These are phyloP conservation scores for Colostygia pectinataria DNA, from an alignment of 2,888 invertebrate species.

Conservation along the genomic window DNA sequence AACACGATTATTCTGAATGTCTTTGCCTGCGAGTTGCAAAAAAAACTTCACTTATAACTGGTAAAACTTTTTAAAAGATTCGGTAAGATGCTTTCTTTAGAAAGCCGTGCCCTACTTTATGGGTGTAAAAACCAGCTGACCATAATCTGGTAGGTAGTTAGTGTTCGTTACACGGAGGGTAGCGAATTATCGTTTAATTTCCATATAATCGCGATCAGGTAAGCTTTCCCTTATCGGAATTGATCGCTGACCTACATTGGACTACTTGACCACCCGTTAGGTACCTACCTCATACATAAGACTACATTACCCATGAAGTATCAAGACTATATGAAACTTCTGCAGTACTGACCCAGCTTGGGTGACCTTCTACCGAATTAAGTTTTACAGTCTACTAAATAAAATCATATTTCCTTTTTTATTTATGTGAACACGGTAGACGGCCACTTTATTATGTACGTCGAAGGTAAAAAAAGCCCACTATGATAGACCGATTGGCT, in stretches of 20 bases:
- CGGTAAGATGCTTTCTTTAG: not conserved
- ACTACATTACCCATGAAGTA: too few relatives aligned
- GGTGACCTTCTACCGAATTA: slow-evolving; percentile 50
- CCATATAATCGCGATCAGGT: slow-evolving; percentile 67
- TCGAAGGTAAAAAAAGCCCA: too few relatives aligned
- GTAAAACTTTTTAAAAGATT: too few relatives aligned
- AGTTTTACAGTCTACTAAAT: slow-evolving; percentile 28
- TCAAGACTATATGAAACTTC: slow-evolving; percentile 29
- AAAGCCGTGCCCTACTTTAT: slow-evolving; percentile 1
- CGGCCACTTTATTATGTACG: too few relatives aligned
- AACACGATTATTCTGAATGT: too few relatives aligned
- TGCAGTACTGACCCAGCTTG: slow-evolving; percentile 28
- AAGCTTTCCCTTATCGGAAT: slow-evolving; percentile 67
- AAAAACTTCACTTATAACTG: not conserved
- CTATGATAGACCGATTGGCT: too few relatives aligned
- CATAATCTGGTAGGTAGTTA: slow-evolving; percentile 6
- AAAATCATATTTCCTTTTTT: slow-evolving; percentile 41
- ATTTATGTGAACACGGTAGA: too few relatives aligned
- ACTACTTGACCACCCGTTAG: slow-evolving; percentile 39
- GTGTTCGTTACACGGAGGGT: slow-evolving; percentile 23
- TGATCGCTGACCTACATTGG: slow-evolving; percentile 74
- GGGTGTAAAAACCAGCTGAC: not conserved
- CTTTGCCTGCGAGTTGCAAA: too few relatives aligned
- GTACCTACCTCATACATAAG: slow-evolving; percentile 3
- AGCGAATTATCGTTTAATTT: slow-evolving; percentile 61